Base-by-base conservation (phyloP, 1,140 invertebrate genomes). In the Drosophila ambigua region DNA sequence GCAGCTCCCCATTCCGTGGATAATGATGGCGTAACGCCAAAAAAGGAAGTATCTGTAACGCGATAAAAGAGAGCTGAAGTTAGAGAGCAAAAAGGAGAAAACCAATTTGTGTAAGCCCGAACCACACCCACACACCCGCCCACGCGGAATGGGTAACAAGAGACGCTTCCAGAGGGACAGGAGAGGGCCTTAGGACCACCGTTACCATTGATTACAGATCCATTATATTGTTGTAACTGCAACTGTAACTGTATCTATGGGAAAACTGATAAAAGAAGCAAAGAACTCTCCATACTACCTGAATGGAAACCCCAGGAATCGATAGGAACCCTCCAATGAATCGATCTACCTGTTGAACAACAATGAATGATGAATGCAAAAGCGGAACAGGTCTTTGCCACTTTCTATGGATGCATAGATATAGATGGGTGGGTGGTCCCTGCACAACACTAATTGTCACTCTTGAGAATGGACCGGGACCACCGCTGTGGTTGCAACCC, bases 21-120 rank as follows among this genome's bases (percentile, higher is more conserved):
- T 49, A 41, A 57, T 58, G 62, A 77, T 84, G 72, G 51, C 67
- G 80, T 84, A 84, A 84, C 75, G 80, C 53, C 53, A 57, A 69
- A 77, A 62, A 69, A 85, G 72, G 81, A 85, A 83, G 77, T 85
- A 74, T 74, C 72, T 63, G 71, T 74, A 74, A 75, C 61, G 59
- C 52, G 65, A 55, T 69, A 69, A 68, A 15, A 46, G 16, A 31
- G 43, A 20, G 9, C 5, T 24, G 23, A 24, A 15, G 24, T 5
- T 13, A 0, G 35, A n/a, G 8, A 23, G 13, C 23, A 45, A 31
- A 43, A 11, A 54, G 50, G 24, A 43, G 26, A 48, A 20, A 13
- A 43, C 41, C 7, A n/a, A 46, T 51, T 58, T 50, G 49, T 69
- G 69, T 58, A 31, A 35, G 23, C 53, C 39, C 52, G 26, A 58